These are phyloP conservation scores for Andrena cerasifolii DNA, from an alignment of 1,140 invertebrate genomes.

Conservation along the genomic window DNA sequence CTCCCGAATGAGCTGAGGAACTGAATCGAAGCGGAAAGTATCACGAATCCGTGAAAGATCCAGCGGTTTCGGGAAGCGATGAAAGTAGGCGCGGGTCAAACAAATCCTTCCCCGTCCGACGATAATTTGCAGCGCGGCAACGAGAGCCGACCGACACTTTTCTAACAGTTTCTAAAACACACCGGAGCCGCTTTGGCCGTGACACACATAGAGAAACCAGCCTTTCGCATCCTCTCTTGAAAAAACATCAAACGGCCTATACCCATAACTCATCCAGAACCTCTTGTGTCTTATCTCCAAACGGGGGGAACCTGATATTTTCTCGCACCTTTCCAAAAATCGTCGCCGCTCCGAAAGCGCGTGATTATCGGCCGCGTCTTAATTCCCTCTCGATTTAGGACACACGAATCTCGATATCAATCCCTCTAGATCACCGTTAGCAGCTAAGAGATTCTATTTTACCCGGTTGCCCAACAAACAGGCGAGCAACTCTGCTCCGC, in stretches of 20 bases:
- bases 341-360: neutral
- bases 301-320: constrained; percentile 45
- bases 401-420: neutral
- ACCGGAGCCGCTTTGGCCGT: constrained; percentile 55
- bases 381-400: constrained; percentile 3
- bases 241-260: constrained; percentile 56
- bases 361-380: neutral
- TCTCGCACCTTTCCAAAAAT: constrained; percentile 29
- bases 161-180: constrained; percentile 69
- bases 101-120: constrained; percentile 28
- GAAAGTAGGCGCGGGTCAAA: constrained; percentile 38
- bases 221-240: constrained; percentile 67
- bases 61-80: constrained; percentile 8
- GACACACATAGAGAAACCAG: constrained; percentile 64
- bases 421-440: too few species aligned
- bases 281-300: constrained; percentile 31
- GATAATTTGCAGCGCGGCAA: constrained; percentile 59
- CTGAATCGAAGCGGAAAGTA: neutral
- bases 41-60: neutral
- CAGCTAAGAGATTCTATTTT: neutral
- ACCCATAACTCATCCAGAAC: constrained; percentile 57
- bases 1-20: neutral
- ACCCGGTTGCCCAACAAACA: neutral
- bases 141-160: constrained; percentile 38
- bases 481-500: neutral